Percentiles rank a stretch among this genome's conserved stretches.
Evolutionary conservation across 2,888 invertebrate species (phyloP).

Genomic region (Idaea straminata): DNA sequence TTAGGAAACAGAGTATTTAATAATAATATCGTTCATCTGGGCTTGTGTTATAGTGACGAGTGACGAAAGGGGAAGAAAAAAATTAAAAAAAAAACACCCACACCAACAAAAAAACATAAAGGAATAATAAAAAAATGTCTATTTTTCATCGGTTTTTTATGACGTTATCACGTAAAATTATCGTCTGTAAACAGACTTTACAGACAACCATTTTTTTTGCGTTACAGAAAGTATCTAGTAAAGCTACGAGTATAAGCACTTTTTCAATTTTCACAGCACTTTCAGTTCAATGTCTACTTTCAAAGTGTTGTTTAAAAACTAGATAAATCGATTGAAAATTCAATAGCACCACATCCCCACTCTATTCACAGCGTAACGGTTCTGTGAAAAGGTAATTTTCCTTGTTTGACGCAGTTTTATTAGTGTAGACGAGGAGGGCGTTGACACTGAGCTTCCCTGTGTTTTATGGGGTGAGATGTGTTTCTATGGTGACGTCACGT

Average conservation of each 20-base stretch:
- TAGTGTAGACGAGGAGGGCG: slow-evolving; percentile 9
- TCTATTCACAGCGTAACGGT: slow-evolving; percentile 19
- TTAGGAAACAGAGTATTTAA: too few species aligned
- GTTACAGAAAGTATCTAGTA: too few species aligned
- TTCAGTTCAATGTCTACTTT: background rate
- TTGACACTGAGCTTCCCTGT: slow-evolving; percentile 10
- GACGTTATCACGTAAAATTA: too few species aligned
- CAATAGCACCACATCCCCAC: slow-evolving; percentile 5
- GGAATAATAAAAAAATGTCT: too few species aligned
- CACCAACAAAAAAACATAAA: too few species aligned
- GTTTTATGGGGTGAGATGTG: slow-evolving; percentile 2
- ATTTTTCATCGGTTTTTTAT: too few species aligned
- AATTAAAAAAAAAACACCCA: too few species aligned
- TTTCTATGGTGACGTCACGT: background rate
- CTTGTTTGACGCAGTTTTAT: slow-evolving; percentile 34
- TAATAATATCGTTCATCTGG: too few species aligned
- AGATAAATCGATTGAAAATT: slow-evolving; percentile 4
- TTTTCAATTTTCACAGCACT: background rate
- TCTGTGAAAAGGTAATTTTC: slow-evolving; percentile 40
- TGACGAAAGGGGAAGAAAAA: too few species aligned
- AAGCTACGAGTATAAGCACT: background rate
- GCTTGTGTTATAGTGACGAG: too few species aligned
- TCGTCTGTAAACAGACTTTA: too few species aligned
- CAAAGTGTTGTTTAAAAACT: background rate
- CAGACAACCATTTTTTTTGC: too few species aligned